Evolutionary conservation across 1,140 invertebrate species (phyloP).

Genomic region (Helicoverpa armigera): DNA sequence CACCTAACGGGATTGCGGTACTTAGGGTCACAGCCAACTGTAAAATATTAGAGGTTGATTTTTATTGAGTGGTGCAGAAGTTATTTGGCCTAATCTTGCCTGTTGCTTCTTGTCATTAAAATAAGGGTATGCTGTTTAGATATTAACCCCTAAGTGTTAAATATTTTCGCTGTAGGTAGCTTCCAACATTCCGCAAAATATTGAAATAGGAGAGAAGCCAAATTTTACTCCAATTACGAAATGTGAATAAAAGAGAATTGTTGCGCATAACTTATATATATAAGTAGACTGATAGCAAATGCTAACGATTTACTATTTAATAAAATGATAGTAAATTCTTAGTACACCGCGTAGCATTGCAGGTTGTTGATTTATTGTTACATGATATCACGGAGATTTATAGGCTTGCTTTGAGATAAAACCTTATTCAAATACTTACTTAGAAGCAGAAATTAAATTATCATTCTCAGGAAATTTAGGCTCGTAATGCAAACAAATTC

Average conservation of each 20-base stretch:
- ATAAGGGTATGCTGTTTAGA: too few relatives aligned
- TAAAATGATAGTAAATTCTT: slow-evolving; percentile 15
- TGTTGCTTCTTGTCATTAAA: too few relatives aligned
- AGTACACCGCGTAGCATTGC: neutral
- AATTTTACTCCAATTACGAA: neutral
- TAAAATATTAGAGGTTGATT: too few relatives aligned
- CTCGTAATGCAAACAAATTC: neutral
- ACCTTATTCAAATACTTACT: slow-evolving; percentile 6
- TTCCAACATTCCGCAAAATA: neutral
- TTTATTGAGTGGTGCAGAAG: too few relatives aligned
- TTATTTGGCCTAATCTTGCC: too few relatives aligned
- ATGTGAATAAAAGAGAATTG: neutral
- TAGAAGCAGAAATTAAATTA: slow-evolving; percentile 25
- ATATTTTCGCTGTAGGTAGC: too few relatives aligned
- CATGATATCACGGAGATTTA: slow-evolving; percentile 21
- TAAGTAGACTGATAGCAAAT: slow-evolving; percentile 7
- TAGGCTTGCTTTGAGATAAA: slow-evolving; percentile 5
- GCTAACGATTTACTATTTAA: slow-evolving; percentile 14
- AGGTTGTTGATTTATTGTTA: slow-evolving; percentile 31
- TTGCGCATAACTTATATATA: slow-evolving; percentile 5
- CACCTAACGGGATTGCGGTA: too few relatives aligned
- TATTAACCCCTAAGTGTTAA: too few relatives aligned
- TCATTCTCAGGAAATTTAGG: slow-evolving; percentile 9
- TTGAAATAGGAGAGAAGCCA: neutral
- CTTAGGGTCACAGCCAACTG: too few relatives aligned